Evolutionary conservation across 1,140 invertebrate genomes (phyloP).

Genomic region (Cyclargus thomasi): DNA sequence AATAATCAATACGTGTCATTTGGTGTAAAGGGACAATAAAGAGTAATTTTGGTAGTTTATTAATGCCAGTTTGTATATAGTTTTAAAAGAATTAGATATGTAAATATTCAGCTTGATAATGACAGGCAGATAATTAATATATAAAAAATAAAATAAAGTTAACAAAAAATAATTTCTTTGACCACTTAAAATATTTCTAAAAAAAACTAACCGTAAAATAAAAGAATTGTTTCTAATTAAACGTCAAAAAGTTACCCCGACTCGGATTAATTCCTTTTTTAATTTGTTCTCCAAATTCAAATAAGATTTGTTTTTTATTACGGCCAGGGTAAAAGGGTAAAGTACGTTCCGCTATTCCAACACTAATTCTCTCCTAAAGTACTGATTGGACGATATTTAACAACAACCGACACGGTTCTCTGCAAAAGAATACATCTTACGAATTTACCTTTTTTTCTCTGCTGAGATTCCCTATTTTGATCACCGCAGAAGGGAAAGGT

Average conservation of each 20-base stretch:
- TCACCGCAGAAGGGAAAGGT: constrained; percentile 41
- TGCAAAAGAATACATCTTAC: constrained; percentile 65
- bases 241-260: constrained; percentile 57
- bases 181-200: no score
- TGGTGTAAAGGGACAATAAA: no score
- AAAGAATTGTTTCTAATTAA: background rate
- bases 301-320: constrained; percentile 69
- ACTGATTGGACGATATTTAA: constrained; percentile 74
- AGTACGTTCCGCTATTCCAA: constrained; percentile 52
- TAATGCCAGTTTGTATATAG: no score
- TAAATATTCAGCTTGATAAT: no score
- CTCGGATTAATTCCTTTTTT: constrained; percentile 72
- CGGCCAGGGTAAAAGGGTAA: constrained; percentile 63
- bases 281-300: constrained; percentile 69
- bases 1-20: no score
- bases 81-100: no score
- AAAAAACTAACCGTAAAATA: background rate
- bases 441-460: constrained; percentile 53
- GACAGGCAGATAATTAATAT: no score
- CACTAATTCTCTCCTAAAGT: constrained; percentile 62
- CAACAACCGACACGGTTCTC: constrained; percentile 58
- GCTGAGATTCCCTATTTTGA: constrained; percentile 57
- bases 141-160: no score
- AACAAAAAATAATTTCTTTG: no score
- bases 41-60: no score